Conservation (phyloP, 2,797 vertebrate species). For the Pseudopleuronectes americanus region DNA sequence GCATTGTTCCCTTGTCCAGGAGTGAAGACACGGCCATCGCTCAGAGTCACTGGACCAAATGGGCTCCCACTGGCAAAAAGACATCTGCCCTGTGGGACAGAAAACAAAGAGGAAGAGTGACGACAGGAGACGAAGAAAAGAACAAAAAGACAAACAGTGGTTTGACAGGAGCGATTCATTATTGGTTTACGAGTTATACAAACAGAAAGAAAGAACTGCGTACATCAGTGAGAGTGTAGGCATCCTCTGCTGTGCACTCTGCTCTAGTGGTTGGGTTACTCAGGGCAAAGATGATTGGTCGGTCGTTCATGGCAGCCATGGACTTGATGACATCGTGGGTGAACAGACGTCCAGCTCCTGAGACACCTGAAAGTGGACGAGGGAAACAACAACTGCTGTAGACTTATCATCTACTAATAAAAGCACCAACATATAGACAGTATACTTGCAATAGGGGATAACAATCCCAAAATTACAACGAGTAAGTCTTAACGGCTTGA, state of each 20-base stretch:
- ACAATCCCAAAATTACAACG: not conserved
- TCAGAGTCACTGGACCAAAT: conserved; percentile 89
- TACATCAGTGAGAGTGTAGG: conserved; percentile 92
- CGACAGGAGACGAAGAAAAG: not conserved
- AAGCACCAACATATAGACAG: not conserved
- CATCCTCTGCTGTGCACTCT: conserved; percentile 96
- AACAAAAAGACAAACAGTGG: not conserved
- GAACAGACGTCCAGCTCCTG: conserved; percentile 94
- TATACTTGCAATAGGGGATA: not conserved
- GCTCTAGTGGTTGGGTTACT: conserved; percentile 95
- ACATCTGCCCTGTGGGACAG: conserved; percentile 89
- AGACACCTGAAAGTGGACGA: conserved; percentile 85
- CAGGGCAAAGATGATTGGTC: conserved; percentile 93
- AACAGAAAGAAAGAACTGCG: not conserved
- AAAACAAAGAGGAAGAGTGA: not conserved
- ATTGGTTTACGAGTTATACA: not conserved
- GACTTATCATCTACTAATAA: not conserved
- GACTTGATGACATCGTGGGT: conserved; percentile 88
- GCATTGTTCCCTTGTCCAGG: conserved; percentile 98
- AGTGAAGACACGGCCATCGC: conserved; percentile 87
- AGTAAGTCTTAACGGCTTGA: not conserved
- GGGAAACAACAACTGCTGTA: not conserved
- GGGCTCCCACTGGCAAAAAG: conserved; percentile 98
- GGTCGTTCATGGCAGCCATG: conserved; percentile 91
- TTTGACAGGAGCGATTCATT: not conserved